Evolutionary conservation across 30 jellyfish, hydroid and myxozoan genomes (phyloP).

Genomic region (Cassiopea xamachana): DNA sequence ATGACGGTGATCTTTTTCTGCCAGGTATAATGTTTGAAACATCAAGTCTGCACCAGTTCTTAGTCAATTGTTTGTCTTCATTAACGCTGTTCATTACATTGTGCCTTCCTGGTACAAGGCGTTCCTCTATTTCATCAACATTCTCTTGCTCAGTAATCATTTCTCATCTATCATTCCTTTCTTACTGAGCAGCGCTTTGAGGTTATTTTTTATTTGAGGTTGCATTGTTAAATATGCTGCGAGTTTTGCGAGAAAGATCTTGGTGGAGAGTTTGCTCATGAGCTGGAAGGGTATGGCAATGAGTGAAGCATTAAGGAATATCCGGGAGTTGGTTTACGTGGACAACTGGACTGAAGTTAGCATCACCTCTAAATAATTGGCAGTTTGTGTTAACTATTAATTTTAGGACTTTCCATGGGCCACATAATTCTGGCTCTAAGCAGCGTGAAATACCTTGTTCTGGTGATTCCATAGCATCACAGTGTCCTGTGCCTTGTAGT

Average conservation of each 20-base stretch:
- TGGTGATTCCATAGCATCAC: slow-evolving; percentile 34
- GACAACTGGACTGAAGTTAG: neutral
- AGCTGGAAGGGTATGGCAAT: neutral
- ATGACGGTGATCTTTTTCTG: neutral
- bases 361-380: neutral
- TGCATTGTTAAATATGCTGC: neutral
- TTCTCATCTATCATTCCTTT: neutral
- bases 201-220: neutral
- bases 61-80: too few species aligned
- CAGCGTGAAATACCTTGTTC: slow-evolving; percentile 41
- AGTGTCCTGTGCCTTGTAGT: slow-evolving; percentile 32
- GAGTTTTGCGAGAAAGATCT: neutral
- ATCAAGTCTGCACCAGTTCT: neutral
- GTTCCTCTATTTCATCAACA: neutral
- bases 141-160: neutral
- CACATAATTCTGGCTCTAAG: slow-evolving; percentile 47
- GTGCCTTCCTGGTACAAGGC: neutral
- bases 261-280: neutral
- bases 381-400: neutral
- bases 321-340: neutral
- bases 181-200: neutral
- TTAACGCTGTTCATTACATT: neutral
- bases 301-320: neutral
- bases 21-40: neutral
- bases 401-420: slow-evolving; percentile 21